Evolutionary conservation across 2,113 vertebrate species (phyloP), one percentile per base, ranked within the genome.

Genomic region (Cepphus grylle): DNA sequence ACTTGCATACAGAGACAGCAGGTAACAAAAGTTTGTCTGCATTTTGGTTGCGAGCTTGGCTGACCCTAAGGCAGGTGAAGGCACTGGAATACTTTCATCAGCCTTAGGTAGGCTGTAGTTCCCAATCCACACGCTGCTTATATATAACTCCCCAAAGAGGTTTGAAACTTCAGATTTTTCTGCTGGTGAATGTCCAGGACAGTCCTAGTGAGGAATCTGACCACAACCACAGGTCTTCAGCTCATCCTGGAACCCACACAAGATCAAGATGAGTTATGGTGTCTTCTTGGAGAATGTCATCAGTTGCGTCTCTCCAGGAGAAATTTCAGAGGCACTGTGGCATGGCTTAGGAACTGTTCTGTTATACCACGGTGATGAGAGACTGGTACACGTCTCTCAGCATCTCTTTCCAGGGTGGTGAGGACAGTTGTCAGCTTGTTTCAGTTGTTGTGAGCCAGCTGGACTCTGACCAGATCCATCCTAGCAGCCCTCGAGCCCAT

Each of bases 261-360:
- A 38, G 43, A 21, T 23, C 34, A 40, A 16, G 49, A 21, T 6
- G 55, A 77, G 23, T 45, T 52, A 22, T 21, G 47, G 16, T 20
- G 9, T 71, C 38, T 26, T 55, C n/a, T 30, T 50, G 66, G 30
- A 72, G 67, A 76, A 6, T 0, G 4, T 20, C 25, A 59, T 2
- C 18, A 5, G 27, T 17, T 29, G 17, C 21, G 6, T 16, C 11
- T 34, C 61, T 58, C 18, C n/a, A 16, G 66, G 3, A 72, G 32
- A 38, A 49, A 49, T 53, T 40, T 49, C 70, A 63, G 49, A 76
- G 43, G 15, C 13, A 1, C 17, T 0, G 1, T 20, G 53, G 15
- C 69, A 55, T 0, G 0, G 23, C 1, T 32, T 4, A n/a, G 63
- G 42, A 73, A 4, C 25, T 43, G 27, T 6, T 53, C n/a, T 72